phyloP scores from a whole-genome alignment of 2,113 vertebrate species.

The Xyrauchen texanus region DNA sequence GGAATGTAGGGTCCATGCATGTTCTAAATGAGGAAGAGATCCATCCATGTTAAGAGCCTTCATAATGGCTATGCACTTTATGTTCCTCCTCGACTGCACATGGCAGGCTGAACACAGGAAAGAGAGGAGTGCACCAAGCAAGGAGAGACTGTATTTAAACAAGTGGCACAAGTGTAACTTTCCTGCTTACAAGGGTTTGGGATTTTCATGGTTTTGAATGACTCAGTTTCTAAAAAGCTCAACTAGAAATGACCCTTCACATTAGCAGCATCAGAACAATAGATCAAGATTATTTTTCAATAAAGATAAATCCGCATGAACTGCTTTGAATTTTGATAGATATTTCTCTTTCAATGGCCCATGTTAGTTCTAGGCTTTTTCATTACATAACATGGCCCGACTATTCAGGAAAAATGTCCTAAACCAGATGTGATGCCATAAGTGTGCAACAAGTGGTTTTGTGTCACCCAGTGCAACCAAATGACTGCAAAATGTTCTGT shows the following conservation, averaged over 20 bases:
- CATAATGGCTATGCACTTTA: constrained; percentile 75
- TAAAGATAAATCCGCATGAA: constrained; percentile 25
- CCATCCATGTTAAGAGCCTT: constrained; percentile 63
- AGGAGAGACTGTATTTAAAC: constrained; percentile 65
- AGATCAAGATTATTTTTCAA: constrained; percentile 31
- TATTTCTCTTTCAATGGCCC: neutral
- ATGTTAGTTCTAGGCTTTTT: neutral
- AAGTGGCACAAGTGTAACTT: constrained; percentile 70
- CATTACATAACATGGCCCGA: too few species aligned
- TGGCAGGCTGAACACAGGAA: constrained; percentile 65
- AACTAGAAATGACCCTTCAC: constrained; percentile 5
- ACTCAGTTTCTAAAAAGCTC: constrained; percentile 23
- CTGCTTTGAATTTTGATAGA: constrained; percentile 14
- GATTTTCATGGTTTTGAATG: constrained; percentile 20
- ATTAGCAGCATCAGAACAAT: constrained; percentile 6
- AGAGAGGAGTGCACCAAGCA: constrained; percentile 42
- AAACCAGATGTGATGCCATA: too few species aligned
- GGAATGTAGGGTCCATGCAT: constrained; percentile 65
- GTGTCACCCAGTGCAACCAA: too few species aligned
- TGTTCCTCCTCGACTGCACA: constrained; percentile 74
- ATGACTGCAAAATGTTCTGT: too few species aligned
- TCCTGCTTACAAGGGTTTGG: constrained; percentile 41
- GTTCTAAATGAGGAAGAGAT: constrained; percentile 64
- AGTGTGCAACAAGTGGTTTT: too few species aligned
- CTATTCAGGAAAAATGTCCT: too few species aligned